Evolutionary conservation across 1,140 invertebrate species (phyloP).

Genomic region (Zaprionus gabonicus): DNA sequence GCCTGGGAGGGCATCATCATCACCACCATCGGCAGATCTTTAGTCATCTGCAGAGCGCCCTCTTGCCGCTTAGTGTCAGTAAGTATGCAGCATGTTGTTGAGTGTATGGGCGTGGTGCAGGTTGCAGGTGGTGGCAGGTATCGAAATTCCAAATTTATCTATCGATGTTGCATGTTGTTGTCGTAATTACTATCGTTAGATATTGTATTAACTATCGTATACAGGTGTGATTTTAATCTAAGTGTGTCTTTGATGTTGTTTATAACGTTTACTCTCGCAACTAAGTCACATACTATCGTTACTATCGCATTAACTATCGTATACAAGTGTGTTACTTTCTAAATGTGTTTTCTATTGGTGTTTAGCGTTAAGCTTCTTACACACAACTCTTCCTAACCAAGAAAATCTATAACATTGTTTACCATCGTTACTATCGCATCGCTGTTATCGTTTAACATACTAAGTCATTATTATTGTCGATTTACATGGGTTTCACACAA

Average conservation of each 20-base stretch:
- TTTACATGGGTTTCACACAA: too few species aligned
- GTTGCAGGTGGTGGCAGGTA: not conserved
- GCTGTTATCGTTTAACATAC: not conserved
- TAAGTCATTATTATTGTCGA: not conserved
- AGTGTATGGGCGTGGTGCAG: not conserved
- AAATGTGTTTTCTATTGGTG: not conserved
- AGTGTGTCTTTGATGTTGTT: conserved; percentile 33
- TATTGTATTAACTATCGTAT: not conserved
- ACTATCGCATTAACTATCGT: not conserved
- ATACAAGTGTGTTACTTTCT: not conserved
- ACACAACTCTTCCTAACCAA: too few species aligned
- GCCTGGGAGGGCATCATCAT: conserved; percentile 69
- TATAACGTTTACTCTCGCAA: not conserved
- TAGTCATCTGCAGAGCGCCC: conserved; percentile 80
- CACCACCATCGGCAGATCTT: conserved; percentile 82
- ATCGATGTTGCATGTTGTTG: conserved; percentile 61
- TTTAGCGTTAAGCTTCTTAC: not conserved
- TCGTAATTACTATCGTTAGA: not conserved
- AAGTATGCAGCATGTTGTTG: conserved; percentile 63
- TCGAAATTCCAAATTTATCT: conserved; percentile 7
- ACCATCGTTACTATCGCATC: not conserved
- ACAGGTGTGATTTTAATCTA: not conserved
- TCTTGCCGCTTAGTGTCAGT: conserved; percentile 82
- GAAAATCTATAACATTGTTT: too few species aligned
- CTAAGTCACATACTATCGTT: not conserved